phyloP scores from a whole-genome alignment of 92 coral and sea anemone species.

The Porites divaricata region DNA sequence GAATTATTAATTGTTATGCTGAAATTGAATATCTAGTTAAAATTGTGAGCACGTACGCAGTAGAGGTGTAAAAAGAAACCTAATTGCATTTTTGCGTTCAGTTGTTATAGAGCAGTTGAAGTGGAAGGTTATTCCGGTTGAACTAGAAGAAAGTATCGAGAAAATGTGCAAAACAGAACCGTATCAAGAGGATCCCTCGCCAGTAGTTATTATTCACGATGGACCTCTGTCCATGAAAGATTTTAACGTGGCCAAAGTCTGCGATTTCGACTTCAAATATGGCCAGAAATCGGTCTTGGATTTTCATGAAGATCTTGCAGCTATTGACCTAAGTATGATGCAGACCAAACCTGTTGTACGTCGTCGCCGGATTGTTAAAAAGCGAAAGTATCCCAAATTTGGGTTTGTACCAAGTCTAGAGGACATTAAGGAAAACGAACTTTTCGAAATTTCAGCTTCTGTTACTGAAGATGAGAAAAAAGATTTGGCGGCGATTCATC shows the following conservation, averaged over 20 bases:
- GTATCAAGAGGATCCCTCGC: constrained; percentile 25
- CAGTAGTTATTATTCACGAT: constrained; percentile 43
- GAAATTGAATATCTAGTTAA: constrained; percentile 39
- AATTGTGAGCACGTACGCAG: constrained; percentile 61
- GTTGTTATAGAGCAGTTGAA: constrained; percentile 35
- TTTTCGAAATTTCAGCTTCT: constrained; percentile 56
- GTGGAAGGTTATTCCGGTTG: background rate
- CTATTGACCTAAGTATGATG: constrained; percentile 65
- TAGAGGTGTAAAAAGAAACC: constrained; percentile 24
- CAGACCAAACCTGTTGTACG: constrained; percentile 57
- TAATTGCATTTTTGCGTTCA: constrained; percentile 15
- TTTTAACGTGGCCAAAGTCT: constrained; percentile 65
- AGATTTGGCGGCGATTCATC: constrained; percentile 83
- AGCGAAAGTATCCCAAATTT: constrained; percentile 70
- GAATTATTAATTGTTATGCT: constrained; percentile 67
- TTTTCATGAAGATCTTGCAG: constrained; percentile 60
- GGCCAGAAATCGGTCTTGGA: constrained; percentile 73
- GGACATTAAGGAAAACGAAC: constrained; percentile 89
- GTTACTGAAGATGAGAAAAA: constrained; percentile 64
- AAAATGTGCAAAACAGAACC: constrained; percentile 46
- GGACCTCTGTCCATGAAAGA: constrained; percentile 80
- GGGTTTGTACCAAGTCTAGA: constrained; percentile 81
- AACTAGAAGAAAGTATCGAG: constrained; percentile 3
- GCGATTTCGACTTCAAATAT: constrained; percentile 90
- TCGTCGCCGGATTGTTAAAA: constrained; percentile 65